Percentiles rank a stretch among this genome's conserved stretches.
phyloP scores from a whole-genome alignment of 2,797 vertebrate genomes.

The Chaetodon trifasciatus region DNA sequence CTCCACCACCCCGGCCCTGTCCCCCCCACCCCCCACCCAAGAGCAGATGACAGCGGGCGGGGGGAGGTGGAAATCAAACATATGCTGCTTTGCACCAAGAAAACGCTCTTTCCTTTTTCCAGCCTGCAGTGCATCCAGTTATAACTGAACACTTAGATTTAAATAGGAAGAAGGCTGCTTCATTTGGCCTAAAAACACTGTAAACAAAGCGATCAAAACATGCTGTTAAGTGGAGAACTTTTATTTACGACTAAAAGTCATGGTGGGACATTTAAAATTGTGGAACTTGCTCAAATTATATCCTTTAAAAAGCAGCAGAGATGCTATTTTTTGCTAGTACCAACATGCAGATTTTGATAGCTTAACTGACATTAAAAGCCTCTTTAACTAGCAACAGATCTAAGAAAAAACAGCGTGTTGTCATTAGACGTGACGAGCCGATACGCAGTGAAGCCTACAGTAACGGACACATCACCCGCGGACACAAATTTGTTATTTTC shows the following conservation, averaged over 20 bases:
- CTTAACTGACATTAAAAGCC: not conserved
- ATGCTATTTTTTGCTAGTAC: not conserved
- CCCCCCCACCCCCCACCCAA: constrained; percentile 34
- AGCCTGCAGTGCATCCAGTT: constrained; percentile 28
- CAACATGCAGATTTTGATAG: not conserved
- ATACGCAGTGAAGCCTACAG: constrained; percentile 86
- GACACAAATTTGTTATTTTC: constrained; percentile 87
- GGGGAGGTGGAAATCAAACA: constrained; percentile 58
- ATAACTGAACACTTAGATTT: not conserved
- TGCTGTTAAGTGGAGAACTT: not conserved
- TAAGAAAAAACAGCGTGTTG: constrained; percentile 78
- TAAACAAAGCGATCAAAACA: not conserved
- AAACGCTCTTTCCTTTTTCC: constrained; percentile 25
- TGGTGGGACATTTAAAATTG: not conserved
- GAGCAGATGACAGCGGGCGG: constrained; percentile 49
- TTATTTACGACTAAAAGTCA: not conserved
- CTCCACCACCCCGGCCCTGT: constrained; percentile 33
- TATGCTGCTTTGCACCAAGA: constrained; percentile 54
- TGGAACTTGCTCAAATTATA: not conserved
- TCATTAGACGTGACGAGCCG: constrained; percentile 80
- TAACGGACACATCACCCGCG: constrained; percentile 73
- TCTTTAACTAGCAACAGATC: not conserved
- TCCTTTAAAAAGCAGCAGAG: not conserved
- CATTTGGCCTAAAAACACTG: not conserved
- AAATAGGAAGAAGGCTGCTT: not conserved